These are phyloP conservation scores for Drosophila rubida DNA, from an alignment of 2,888 invertebrate genomes.

Conservation along the genomic window DNA sequence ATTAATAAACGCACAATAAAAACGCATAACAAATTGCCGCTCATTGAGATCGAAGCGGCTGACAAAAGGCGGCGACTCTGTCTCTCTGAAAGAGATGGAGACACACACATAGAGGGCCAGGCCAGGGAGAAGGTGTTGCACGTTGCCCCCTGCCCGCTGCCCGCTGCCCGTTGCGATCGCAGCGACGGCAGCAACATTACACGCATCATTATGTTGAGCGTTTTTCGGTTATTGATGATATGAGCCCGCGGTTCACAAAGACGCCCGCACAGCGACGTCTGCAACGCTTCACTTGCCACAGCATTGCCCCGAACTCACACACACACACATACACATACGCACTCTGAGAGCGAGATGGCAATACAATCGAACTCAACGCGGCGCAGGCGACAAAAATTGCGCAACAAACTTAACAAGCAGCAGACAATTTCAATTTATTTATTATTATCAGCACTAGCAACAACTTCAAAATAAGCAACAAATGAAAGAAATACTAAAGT, in stretches of 20 bases:
- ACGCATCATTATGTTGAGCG: slow-evolving; percentile 81
- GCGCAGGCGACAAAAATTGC: slow-evolving; percentile 13
- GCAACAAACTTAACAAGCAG: not conserved
- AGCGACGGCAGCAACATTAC: slow-evolving; percentile 75
- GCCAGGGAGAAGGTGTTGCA: slow-evolving; percentile 35
- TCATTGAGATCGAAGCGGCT: slow-evolving; percentile 53
- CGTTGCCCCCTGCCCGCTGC: slow-evolving; percentile 7
- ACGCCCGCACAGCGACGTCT: slow-evolving; percentile 48
- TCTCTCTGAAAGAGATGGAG: slow-evolving; percentile 30
- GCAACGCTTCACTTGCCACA: slow-evolving; percentile 61
- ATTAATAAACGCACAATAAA: slow-evolving; percentile 82
- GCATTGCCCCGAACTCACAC: slow-evolving; percentile 16
- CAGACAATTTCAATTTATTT: too few relatives aligned
- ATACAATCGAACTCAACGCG: not conserved
- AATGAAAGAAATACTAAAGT: too few relatives aligned
- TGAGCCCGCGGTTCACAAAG: slow-evolving; percentile 48
- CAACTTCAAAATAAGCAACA: too few relatives aligned
- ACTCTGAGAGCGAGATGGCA: not conserved
- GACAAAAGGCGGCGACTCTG: slow-evolving; percentile 47
- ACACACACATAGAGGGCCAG: slow-evolving; percentile 16
- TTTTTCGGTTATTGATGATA: slow-evolving; percentile 71
- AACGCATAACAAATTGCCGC: slow-evolving; percentile 82
- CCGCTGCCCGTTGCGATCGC: slow-evolving; percentile 16
- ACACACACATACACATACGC: slow-evolving; percentile 12
- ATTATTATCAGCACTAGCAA: too few relatives aligned